phyloP scores from a whole-genome alignment of 23 tunicate genomes.

The Oikopleura albicans region DNA sequence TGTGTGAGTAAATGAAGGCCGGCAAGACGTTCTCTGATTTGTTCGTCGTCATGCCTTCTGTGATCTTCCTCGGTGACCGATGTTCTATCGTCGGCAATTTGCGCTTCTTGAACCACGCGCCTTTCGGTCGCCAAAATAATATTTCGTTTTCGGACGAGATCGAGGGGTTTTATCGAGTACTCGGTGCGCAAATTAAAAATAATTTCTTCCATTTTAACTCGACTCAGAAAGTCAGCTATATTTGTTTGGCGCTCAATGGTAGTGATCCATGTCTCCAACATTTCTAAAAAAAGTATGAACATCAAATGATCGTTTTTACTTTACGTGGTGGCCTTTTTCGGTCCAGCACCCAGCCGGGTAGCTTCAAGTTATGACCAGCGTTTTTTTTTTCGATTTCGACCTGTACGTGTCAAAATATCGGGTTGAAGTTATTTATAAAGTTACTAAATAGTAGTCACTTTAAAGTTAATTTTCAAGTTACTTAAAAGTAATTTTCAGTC shows the following conservation, averaged over 20 bases:
- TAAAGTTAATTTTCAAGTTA: too few species aligned
- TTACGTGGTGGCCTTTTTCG: too few species aligned
- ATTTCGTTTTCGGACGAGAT: background rate
- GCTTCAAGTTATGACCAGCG: too few species aligned
- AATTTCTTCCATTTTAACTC: background rate
- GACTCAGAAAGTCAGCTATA: background rate
- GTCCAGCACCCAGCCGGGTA: too few species aligned
- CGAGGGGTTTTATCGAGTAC: background rate
- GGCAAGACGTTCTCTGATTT: background rate
- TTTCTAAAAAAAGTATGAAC: background rate
- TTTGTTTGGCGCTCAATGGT: background rate
- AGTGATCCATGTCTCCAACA: background rate
- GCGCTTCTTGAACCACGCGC: background rate
- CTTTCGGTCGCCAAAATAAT: background rate
- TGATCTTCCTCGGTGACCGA: background rate
- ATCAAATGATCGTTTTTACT: too few species aligned
- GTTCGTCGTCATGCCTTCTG: background rate
- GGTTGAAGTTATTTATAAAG: too few species aligned
- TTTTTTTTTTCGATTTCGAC: too few species aligned
- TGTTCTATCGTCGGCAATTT: background rate
- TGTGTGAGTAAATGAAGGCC: background rate
- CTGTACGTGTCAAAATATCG: too few species aligned
- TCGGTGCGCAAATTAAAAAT: background rate
- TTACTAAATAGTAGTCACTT: too few species aligned
- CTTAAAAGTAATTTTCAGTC: too few species aligned